Evolutionary conservation across 2,797 vertebrate species (phyloP).

Genomic region (Crax fasciolata): DNA sequence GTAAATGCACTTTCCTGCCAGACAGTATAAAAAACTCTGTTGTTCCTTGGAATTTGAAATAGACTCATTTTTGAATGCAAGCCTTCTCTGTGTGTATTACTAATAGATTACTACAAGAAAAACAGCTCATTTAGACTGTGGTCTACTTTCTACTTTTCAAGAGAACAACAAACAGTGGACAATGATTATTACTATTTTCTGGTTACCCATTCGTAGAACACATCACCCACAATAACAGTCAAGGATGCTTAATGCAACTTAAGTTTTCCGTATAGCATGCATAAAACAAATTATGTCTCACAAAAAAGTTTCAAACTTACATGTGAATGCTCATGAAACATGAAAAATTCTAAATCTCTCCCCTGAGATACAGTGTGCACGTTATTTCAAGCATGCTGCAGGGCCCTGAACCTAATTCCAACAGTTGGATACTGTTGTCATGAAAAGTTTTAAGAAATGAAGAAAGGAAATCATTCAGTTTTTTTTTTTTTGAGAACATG

Average conservation of each 20-base stretch:
- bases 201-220: not conserved
- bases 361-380: fast-evolving
- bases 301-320: not conserved
- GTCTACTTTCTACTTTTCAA: not conserved
- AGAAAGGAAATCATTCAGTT: not conserved
- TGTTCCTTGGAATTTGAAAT: not conserved
- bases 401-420: not conserved
- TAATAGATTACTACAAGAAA: not conserved
- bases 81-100: not conserved
- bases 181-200: not conserved
- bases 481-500: not conserved
- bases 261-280: not conserved
- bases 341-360: not conserved
- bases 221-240: not conserved
- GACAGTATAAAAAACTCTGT: not conserved
- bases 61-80: not conserved
- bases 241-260: not conserved
- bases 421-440: not conserved
- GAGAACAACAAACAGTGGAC: not conserved
- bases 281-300: not conserved
- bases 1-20: not conserved
- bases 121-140: not conserved
- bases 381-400: not conserved
- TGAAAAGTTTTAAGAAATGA: not conserved
- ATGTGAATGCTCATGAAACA: not conserved